Base-by-base conservation (phyloP, 2,888 invertebrate species). In the Smittia sp. region DNA sequence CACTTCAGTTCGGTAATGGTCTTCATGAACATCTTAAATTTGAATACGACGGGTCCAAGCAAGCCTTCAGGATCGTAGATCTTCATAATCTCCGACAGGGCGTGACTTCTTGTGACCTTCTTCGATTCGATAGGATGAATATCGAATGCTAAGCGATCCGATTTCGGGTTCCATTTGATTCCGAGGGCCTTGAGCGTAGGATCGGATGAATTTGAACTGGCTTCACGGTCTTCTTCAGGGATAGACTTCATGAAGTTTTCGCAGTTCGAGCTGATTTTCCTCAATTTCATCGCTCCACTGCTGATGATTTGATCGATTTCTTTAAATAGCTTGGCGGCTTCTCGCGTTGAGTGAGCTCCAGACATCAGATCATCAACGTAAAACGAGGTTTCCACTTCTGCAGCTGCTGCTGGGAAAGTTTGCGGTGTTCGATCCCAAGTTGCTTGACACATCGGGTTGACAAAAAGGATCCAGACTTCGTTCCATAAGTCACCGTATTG, bases 391-490 rank as follows among this genome's bases (percentile, higher is more conserved):
- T 62, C 52, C n/a, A 74, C 15, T 32, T 18, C 22, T 1, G 69
- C 62, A 9, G 74, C n/a, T 24, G 74, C 75, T 32, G 52, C 7
- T 0, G 62, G 74, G 27, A 32, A 72, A 25, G 52, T 1, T 1
- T 18, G 18, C 63, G 54, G 1, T 76, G 75, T n/a, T 76, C 76
- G 0, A 68, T 41, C 0, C 75, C 76, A 1, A 77, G 67, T 62
- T 77, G 75, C 2, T 75, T 74, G 6, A 77, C 20, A 1, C 75
- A 74, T 7, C 73, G 67, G 4, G 74, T 39, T 0, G 75, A 68
- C 9, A 75, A 11, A 39, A 54, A 72, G 0, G 75, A 72, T 0
- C 67, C 74, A 20, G 32, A 11, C 3, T 54, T 24, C 0, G 46
- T 74, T 1, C 76, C 75, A 41, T 75, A 74, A 0, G 73, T 70